These are phyloP conservation scores for Sarcophilus harrisii DNA, from an alignment of 2,797 vertebrate species.

Conservation along the genomic window DNA sequence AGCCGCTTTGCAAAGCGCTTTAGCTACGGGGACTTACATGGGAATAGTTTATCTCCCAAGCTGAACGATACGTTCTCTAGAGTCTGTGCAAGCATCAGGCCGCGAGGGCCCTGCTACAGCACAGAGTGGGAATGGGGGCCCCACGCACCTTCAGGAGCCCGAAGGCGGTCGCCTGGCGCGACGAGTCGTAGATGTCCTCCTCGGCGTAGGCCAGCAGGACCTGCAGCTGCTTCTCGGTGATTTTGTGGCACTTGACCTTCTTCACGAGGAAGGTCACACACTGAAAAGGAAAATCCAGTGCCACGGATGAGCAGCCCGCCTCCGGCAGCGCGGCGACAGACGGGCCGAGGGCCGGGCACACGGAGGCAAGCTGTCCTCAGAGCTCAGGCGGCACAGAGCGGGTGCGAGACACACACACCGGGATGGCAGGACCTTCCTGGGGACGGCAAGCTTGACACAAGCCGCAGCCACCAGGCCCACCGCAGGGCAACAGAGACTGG, in stretches of 20 bases:
- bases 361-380: not conserved
- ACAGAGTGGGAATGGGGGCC: not conserved
- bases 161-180: conserved; percentile 96
- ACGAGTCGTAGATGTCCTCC: conserved; percentile 97
- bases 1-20: not conserved
- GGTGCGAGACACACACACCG: no score
- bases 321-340: no score
- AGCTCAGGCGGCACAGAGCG: not conserved
- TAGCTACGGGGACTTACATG: not conserved
- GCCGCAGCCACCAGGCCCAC: not conserved
- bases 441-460: not conserved
- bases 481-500: not conserved
- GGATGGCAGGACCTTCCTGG: no score
- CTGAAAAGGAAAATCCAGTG: conserved; percentile 82
- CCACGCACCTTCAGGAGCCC: conserved; percentile 93
- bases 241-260: conserved; percentile 87
- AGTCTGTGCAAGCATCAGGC: not conserved
- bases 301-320: not conserved
- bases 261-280: conserved; percentile 94
- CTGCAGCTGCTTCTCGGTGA: conserved; percentile 94
- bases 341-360: not conserved
- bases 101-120: not conserved
- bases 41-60: not conserved
- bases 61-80: no score
- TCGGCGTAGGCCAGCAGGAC: conserved; percentile 97